A percentile compares a stretch with the other conserved stretches of the same genome.
Conservation (phyloP, 1,140 invertebrate genomes). For the Bombus turneri region DNA sequence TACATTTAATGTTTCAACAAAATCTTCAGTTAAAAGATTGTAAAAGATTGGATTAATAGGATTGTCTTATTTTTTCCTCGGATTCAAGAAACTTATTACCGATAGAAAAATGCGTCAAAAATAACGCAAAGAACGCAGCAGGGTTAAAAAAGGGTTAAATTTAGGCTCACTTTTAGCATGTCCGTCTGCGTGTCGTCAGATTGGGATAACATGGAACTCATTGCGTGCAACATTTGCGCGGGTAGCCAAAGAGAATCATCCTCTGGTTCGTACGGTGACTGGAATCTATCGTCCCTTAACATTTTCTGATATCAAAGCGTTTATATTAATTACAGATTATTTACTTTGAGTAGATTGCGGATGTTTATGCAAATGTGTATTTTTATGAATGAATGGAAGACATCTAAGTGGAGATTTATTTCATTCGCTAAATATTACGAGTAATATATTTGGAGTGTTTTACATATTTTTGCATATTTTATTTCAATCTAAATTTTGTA, state of each 20-base stretch:
- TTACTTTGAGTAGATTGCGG: background rate
- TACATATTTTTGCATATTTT: background rate
- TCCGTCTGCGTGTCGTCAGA: conserved; percentile 90
- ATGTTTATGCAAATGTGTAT: background rate
- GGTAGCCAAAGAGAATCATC: conserved; percentile 95
- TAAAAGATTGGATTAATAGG: no score
- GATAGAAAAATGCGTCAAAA: no score
- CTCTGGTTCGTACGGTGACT: conserved; percentile 94
- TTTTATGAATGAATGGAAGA: background rate
- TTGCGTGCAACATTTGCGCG: conserved; percentile 92
- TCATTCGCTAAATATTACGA: background rate
- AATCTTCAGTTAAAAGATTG: no score
- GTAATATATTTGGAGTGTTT: background rate
- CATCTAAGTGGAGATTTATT: background rate
- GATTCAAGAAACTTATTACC: no score
- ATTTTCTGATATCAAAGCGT: conserved; percentile 87
- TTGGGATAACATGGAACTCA: conserved; percentile 89
- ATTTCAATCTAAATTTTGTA: background rate
- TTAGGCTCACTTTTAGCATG: conserved; percentile 85
- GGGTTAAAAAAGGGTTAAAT: background rate
- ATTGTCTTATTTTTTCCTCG: background rate
- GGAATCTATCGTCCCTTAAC: conserved; percentile 94
- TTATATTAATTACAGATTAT: background rate
- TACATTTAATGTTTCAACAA: no score
- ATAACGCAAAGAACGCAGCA: no score